Evolutionary conservation across 2,113 vertebrate species (phyloP).

Genomic region (Junco hyemalis): DNA sequence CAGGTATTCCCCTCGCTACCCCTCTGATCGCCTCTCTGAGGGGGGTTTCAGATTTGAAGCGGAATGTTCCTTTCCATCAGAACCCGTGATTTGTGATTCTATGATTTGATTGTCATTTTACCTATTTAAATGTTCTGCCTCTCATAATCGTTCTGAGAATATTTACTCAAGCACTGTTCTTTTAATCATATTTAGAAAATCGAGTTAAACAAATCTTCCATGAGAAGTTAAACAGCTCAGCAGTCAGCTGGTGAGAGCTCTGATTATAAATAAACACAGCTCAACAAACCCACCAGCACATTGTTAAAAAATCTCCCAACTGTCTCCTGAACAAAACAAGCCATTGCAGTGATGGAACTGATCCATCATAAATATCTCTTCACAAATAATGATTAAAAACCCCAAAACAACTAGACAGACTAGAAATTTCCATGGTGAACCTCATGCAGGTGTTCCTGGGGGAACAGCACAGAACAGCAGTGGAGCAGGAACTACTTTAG

Average conservation of each 20-base stretch:
- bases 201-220: not conserved
- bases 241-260: not conserved
- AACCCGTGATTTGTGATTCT: not conserved
- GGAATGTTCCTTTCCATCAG: not conserved
- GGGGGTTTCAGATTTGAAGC: fast-evolving
- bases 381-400: not conserved
- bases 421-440: not conserved
- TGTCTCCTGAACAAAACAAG: not conserved
- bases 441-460: not conserved
- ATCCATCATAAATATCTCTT: not conserved
- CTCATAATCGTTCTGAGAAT: not conserved
- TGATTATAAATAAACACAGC: not conserved
- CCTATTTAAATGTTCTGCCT: not conserved
- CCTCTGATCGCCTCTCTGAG: fast-evolving
- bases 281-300: not conserved
- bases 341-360: not conserved
- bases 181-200: not conserved
- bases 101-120: not conserved
- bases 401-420: not conserved
- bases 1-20: not conserved
- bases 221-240: not conserved
- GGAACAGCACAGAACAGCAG: not conserved
- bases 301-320: not conserved
- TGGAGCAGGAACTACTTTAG: not conserved
- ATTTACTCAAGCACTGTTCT: not conserved